Evolutionary conservation across 2,113 vertebrate species (phyloP).

Genomic region (Engystomops pustulosus): DNA sequence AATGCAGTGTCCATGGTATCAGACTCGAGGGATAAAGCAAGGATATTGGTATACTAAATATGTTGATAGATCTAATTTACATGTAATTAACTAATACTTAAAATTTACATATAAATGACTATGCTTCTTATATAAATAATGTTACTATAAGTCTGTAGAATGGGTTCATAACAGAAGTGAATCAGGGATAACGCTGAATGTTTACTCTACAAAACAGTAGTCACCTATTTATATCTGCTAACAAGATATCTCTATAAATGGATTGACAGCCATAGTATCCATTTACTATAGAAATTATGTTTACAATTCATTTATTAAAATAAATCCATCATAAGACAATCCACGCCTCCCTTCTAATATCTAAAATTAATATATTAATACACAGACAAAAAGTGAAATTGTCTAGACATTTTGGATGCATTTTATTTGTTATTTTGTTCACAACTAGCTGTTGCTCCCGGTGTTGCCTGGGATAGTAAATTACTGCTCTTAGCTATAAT

Average conservation of each 20-base stretch:
- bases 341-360: no score
- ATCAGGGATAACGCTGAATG: slow-evolving; percentile 1
- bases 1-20: slow-evolving; percentile 44
- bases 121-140: slow-evolving; percentile 22
- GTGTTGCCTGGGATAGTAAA: no score
- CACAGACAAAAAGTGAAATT: no score
- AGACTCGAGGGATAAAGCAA: slow-evolving; percentile 42
- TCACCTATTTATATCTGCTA: not conserved
- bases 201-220: not conserved
- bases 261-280: not conserved
- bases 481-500: no score
- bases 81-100: slow-evolving; percentile 49
- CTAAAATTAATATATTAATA: no score
- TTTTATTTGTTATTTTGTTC: no score
- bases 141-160: slow-evolving; percentile 32
- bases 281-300: no score
- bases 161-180: not conserved
- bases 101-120: slow-evolving; percentile 58
- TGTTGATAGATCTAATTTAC: slow-evolving; percentile 49
- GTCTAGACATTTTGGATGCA: no score
- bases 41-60: slow-evolving; percentile 11
- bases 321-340: no score
- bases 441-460: no score
- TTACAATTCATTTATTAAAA: not conserved
- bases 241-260: not conserved